phyloP scores from a whole-genome alignment of 2,888 invertebrate species.

The Melieria crassipennis region DNA sequence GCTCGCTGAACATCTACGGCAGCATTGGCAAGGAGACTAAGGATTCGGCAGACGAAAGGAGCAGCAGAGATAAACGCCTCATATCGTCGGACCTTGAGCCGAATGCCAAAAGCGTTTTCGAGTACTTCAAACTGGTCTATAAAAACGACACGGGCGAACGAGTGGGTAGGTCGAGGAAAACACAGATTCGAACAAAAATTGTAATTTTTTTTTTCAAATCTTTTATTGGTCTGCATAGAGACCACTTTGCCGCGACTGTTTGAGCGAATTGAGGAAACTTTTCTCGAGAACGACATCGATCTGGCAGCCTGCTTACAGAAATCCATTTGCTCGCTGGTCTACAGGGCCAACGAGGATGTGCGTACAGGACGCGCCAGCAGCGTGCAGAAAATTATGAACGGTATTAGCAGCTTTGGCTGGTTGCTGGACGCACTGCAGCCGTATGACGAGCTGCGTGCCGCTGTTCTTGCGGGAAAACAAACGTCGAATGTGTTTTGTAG shows the following conservation, averaged over 20 bases:
- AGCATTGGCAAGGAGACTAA: slow-evolving; percentile 29
- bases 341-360: slow-evolving; percentile 59
- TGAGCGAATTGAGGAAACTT: slow-evolving; percentile 68
- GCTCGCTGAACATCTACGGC: slow-evolving; percentile 45
- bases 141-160: slow-evolving; percentile 51
- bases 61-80: neutral
- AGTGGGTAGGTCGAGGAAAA: slow-evolving; percentile 46
- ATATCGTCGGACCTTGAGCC: too few relatives aligned
- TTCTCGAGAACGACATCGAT: slow-evolving; percentile 71
- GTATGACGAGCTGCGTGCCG: slow-evolving; percentile 66
- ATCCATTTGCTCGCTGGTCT: slow-evolving; percentile 68
- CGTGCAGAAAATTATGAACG: slow-evolving; percentile 68
- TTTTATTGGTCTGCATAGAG: slow-evolving; percentile 44
- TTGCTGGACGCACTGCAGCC: slow-evolving; percentile 65
- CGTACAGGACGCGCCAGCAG: slow-evolving; percentile 63
- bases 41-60: neutral
- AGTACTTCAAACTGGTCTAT: slow-evolving; percentile 55
- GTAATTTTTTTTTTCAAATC: neutral
- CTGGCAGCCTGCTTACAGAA: slow-evolving; percentile 72
- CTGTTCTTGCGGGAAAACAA: slow-evolving; percentile 67
- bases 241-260: slow-evolving; percentile 56
- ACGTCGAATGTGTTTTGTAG: slow-evolving; percentile 60
- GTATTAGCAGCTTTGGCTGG: slow-evolving; percentile 67
- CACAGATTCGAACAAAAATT: neutral
- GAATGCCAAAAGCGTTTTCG: slow-evolving; percentile 41